These are phyloP conservation scores for Catagonus wagneri DNA, from an alignment of 2,113 vertebrate species.

Conservation along the genomic window DNA sequence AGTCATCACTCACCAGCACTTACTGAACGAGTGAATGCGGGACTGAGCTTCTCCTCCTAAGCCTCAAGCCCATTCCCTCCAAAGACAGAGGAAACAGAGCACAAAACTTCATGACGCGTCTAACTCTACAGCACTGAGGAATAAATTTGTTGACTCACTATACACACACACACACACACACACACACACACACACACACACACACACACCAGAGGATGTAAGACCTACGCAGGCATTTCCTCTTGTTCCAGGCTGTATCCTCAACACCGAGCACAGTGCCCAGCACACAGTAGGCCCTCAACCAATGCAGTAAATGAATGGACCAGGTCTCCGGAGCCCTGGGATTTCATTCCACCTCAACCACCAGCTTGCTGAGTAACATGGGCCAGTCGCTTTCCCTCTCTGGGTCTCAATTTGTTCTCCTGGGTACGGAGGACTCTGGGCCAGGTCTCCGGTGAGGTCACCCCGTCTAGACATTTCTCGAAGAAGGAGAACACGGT, in stretches of 20 bases:
- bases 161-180: too few species aligned
- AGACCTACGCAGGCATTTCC: too few species aligned
- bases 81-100: neutral
- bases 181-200: too few species aligned
- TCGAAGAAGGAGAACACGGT: neutral
- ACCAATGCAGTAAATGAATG: neutral
- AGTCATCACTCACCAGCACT: neutral
- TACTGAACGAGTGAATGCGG: neutral
- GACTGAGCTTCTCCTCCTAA: neutral
- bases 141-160: neutral
- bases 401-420: neutral
- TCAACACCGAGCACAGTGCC: neutral
- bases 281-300: neutral
- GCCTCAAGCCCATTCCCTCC: neutral
- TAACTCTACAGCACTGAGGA: too few species aligned
- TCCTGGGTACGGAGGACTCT: neutral
- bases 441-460: neutral
- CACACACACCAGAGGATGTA: neutral
- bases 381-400: neutral
- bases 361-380: neutral
- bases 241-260: neutral
- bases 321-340: neutral
- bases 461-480: neutral
- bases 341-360: neutral
- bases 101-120: too few species aligned